Evolutionary conservation across 1,140 invertebrate genomes (phyloP).

Genomic region (Chironomus tepperi): DNA sequence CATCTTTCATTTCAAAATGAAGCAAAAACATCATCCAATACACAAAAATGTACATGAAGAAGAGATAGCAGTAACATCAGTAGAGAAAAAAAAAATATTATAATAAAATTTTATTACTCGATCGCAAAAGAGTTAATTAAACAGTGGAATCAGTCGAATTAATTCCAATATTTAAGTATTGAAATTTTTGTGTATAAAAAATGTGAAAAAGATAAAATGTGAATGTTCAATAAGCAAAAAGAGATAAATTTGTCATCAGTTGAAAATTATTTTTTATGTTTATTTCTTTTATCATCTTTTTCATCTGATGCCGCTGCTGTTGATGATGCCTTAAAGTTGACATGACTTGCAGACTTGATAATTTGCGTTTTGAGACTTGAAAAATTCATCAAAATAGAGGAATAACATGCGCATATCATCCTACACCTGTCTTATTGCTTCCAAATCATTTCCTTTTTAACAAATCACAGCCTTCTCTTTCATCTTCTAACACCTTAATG

Average conservation of each 20-base stretch:
- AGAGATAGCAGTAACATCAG: not conserved
- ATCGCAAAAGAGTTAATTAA: conserved; percentile 1
- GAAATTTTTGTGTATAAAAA: not conserved
- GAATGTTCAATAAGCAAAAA: conserved; percentile 22
- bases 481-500: not conserved
- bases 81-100: not conserved
- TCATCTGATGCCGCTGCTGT: not conserved
- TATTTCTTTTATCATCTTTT: not conserved
- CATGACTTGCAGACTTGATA: too few relatives aligned
- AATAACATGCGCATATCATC: not conserved
- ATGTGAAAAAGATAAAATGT: conserved; percentile 1
- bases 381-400: not conserved
- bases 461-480: not conserved
- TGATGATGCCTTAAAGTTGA: too few relatives aligned
- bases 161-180: not conserved
- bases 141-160: not conserved
- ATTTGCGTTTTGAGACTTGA: not conserved
- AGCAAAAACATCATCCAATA: too few relatives aligned
- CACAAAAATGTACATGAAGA: not conserved
- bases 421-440: not conserved
- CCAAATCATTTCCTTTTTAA: not conserved
- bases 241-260: conserved; percentile 19
- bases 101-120: conserved; percentile 16
- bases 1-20: too few relatives aligned
- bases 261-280: conserved; percentile 21